A percentile compares a stretch with the other conserved stretches of the same genome.
phyloP scores from a whole-genome alignment of 2,888 invertebrate species.

The Adineta ricciae region DNA sequence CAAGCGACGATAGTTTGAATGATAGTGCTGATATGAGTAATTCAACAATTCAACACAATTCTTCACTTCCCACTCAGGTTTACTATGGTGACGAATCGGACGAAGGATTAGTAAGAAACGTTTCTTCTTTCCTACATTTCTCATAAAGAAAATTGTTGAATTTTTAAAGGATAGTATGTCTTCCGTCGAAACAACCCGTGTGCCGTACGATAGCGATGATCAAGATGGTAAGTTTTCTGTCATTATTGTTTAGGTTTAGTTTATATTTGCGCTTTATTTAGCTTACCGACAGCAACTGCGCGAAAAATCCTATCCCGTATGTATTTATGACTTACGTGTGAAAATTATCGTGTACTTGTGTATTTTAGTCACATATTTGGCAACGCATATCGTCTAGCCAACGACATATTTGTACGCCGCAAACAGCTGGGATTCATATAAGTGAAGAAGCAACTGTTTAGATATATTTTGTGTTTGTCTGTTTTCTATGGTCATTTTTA shows the following conservation, averaged over 20 bases:
- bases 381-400: not conserved
- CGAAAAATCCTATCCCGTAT: not conserved
- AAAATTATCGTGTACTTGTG: too few relatives aligned
- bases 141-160: not conserved
- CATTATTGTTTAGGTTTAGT: not conserved
- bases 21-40: not conserved
- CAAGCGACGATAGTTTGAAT: not conserved
- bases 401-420: conserved; percentile 6
- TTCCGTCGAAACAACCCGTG: not conserved
- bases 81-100: conserved; percentile 10
- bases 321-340: not conserved
- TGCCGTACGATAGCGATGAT: not conserved
- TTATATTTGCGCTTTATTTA: not conserved
- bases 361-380: not conserved
- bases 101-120: not conserved
- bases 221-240: not conserved
- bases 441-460: conserved; percentile 19
- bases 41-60: not conserved
- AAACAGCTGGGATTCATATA: conserved; percentile 10
- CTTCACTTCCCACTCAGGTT: not conserved
- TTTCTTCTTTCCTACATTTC: not conserved
- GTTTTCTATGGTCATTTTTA: not conserved
- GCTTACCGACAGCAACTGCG: conserved; percentile 7
- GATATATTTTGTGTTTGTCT: not conserved
- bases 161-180: conserved; percentile 13